Evolutionary conservation across 2,888 invertebrate species (phyloP).

Genomic region (Acheta domesticus): DNA sequence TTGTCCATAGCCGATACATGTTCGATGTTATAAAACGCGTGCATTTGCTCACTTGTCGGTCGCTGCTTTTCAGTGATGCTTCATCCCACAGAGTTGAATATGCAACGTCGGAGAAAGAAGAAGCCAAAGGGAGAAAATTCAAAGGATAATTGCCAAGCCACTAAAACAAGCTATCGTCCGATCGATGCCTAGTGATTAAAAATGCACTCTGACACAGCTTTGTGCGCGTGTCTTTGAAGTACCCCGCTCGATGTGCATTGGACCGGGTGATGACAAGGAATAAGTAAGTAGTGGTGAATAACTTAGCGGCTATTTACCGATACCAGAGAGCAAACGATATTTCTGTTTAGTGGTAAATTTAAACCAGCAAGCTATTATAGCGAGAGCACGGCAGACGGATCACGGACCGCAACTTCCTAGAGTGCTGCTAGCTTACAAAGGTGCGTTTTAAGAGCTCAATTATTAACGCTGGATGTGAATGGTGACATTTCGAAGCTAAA

Average conservation of each 20-base stretch:
- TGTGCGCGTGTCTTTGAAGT: not conserved
- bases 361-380: no score
- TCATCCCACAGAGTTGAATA: not conserved
- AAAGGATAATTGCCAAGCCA: conserved; percentile 18
- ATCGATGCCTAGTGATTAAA: not conserved
- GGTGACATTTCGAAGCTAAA: no score
- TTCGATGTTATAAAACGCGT: no score
- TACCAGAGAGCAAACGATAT: not conserved
- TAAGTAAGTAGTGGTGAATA: conserved; percentile 6
- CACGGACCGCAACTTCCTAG: no score
- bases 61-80: no score
- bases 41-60: no score
- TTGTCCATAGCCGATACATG: no score
- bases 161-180: not conserved
- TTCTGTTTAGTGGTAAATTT: no score
- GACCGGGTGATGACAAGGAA: conserved; percentile 3
- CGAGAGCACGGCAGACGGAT: no score
- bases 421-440: no score
- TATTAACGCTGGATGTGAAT: no score
- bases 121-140: not conserved
- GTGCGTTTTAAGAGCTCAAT: no score
- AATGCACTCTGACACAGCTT: not conserved
- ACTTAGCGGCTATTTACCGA: conserved; percentile 6
- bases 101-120: not conserved
- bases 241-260: not conserved